Conservation (phyloP, 92 coral and sea anemone species). For the Heliopora coerulea region DNA sequence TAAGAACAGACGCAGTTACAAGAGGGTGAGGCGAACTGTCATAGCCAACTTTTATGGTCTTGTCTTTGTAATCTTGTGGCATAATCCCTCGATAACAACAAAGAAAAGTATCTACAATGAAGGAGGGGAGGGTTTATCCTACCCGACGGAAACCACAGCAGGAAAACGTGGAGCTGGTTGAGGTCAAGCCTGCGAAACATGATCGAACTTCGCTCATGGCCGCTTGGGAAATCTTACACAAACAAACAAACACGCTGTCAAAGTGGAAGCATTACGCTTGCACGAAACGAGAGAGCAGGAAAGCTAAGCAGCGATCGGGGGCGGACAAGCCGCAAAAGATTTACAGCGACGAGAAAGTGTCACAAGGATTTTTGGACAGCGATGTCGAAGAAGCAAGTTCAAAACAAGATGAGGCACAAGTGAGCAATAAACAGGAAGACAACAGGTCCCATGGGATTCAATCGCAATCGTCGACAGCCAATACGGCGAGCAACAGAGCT, state of each 20-base stretch:
- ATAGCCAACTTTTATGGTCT: too few relatives aligned
- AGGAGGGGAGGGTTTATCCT: slow-evolving; percentile 35
- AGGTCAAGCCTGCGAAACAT: neutral
- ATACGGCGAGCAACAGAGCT: slow-evolving; percentile 73
- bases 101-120: slow-evolving; percentile 26
- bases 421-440: neutral
- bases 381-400: slow-evolving; percentile 76
- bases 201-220: slow-evolving; percentile 16
- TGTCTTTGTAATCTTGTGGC: too few relatives aligned
- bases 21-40: neutral
- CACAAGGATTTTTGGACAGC: slow-evolving; percentile 75
- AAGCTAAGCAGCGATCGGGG: slow-evolving; percentile 38
- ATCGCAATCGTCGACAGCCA: slow-evolving; percentile 34
- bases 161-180: slow-evolving; percentile 26
- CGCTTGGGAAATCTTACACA: slow-evolving; percentile 60
- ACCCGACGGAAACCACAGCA: slow-evolving; percentile 7
- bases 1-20: neutral
- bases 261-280: slow-evolving; percentile 68
- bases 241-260: slow-evolving; percentile 61
- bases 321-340: neutral
- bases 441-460: neutral
- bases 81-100: too few relatives aligned
- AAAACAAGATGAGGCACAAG: neutral
- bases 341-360: slow-evolving; percentile 10
- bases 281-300: slow-evolving; percentile 11